A percentile compares a stretch with the other conserved stretches of the same genome.
phyloP scores from a whole-genome alignment of 2,113 vertebrate species.

The Micronycteris hirsuta region DNA sequence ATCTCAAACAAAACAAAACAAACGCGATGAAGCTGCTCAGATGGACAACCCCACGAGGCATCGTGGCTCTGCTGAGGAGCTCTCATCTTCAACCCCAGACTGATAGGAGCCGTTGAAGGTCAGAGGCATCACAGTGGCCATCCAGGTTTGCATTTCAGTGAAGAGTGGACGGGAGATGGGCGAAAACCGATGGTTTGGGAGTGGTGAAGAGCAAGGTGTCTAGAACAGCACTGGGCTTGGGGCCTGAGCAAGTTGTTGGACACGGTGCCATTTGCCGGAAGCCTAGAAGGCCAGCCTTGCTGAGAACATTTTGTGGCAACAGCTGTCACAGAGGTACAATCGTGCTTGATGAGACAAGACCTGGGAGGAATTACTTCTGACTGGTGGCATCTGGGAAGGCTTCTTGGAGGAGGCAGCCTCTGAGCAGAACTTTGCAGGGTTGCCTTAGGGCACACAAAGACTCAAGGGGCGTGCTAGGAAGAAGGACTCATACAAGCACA shows the following conservation, averaged over 20 bases:
- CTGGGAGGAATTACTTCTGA: neutral
- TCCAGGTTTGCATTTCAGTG: neutral
- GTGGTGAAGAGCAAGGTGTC: accelerated
- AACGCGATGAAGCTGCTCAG: neutral
- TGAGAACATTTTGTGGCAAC: neutral
- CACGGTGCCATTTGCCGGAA: accelerated
- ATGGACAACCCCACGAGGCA: accelerated
- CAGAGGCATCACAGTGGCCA: accelerated
- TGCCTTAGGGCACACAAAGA: neutral
- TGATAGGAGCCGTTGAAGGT: neutral
- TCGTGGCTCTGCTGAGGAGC: accelerated
- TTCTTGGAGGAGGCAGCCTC: neutral
- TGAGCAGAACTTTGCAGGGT: neutral
- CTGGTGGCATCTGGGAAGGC: neutral
- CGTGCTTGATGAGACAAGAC: neutral
- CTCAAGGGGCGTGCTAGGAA: neutral
- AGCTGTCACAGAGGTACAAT: accelerated
- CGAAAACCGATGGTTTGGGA: neutral
- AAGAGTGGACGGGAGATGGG: neutral
- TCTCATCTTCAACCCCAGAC: neutral
- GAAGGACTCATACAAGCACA: neutral
- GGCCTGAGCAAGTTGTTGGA: neutral
- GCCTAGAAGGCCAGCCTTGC: accelerated
- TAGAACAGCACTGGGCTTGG: accelerated
- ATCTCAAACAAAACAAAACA: neutral